Evolutionary conservation across 2,888 invertebrate genomes (phyloP).

Genomic region (Xylocampa areola): DNA sequence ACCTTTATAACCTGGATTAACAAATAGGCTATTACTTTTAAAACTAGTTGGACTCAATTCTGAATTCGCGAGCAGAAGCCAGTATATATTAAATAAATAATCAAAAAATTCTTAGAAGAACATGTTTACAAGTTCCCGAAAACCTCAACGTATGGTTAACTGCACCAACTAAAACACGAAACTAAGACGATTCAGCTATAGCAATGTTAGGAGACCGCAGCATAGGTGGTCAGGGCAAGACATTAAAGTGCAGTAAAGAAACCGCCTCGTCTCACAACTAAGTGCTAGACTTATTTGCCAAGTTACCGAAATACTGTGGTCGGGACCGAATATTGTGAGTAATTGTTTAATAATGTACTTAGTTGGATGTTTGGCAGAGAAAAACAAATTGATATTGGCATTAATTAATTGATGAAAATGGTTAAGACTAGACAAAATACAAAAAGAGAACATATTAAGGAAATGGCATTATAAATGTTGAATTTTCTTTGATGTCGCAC

Average conservation of each 20-base stretch:
- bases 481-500: too few species aligned
- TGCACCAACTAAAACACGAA: slow-evolving; percentile 39
- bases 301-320: slow-evolving; percentile 60
- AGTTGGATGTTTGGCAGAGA: slow-evolving; percentile 22
- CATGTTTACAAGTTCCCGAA: not conserved
- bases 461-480: not conserved
- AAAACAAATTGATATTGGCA: not conserved
- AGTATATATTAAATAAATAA: too few species aligned
- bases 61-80: too few species aligned
- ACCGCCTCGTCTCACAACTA: slow-evolving; percentile 69
- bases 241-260: slow-evolving; percentile 84
- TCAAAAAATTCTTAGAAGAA: not conserved
- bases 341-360: slow-evolving; percentile 59
- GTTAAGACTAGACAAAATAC: too few species aligned
- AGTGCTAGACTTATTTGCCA: slow-evolving; percentile 69
- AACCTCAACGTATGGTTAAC: slow-evolving; percentile 11
- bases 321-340: slow-evolving; percentile 43
- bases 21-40: too few species aligned
- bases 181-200: slow-evolving; percentile 46
- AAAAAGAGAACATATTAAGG: too few species aligned
- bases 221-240: slow-evolving; percentile 60
- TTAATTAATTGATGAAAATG: not conserved
- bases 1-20: too few species aligned
- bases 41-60: too few species aligned
- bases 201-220: slow-evolving; percentile 50